phyloP scores from a whole-genome alignment of 2,797 vertebrate species.

The Caiman crocodilus region DNA sequence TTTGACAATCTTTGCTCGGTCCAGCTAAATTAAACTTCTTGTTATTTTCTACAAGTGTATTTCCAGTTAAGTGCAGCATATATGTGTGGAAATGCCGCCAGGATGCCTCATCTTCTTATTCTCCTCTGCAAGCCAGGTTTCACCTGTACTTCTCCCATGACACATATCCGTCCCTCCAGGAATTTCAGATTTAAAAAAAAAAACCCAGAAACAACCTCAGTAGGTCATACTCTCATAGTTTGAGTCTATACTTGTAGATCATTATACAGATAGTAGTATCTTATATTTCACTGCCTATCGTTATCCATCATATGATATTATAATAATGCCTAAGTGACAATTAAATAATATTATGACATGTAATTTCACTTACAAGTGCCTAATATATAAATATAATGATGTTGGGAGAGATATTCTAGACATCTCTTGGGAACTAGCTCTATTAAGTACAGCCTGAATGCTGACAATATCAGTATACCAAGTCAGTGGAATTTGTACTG shows the following conservation, averaged over 20 bases:
- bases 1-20: too few relatives aligned
- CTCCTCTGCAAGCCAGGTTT: not conserved
- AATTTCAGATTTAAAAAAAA: not conserved
- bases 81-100: not conserved
- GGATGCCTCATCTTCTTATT: not conserved
- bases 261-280: not conserved
- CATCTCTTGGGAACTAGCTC: not conserved
- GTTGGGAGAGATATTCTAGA: not conserved
- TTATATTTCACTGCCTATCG: not conserved
- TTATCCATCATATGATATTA: not conserved
- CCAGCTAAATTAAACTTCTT: too few relatives aligned
- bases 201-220: not conserved
- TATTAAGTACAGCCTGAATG: not conserved
- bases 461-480: constrained; percentile 18
- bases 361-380: not conserved
- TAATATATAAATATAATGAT: constrained; percentile 29
- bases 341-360: constrained; percentile 49
- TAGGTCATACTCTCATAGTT: not conserved
- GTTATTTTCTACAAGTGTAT: too few relatives aligned
- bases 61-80: too few relatives aligned
- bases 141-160: not conserved
- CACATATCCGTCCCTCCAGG: not conserved
- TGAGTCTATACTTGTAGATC: constrained; percentile 3
- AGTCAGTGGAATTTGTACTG: not conserved
- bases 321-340: constrained; percentile 25